Base-by-base conservation (phyloP, 2,113 vertebrate genomes). In the Daphoenositta chrysoptera region DNA sequence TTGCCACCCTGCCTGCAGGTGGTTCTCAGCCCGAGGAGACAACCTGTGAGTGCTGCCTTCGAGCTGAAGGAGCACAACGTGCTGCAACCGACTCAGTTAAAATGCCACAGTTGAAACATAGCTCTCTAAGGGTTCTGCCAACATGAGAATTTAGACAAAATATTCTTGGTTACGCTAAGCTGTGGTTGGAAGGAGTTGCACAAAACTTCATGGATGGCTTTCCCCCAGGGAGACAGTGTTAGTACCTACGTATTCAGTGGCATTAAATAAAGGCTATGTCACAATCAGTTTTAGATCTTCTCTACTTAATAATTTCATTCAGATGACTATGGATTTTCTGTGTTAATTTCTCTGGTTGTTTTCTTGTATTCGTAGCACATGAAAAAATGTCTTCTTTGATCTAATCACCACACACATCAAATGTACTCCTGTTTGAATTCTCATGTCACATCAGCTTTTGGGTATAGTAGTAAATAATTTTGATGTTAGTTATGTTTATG, bases 41-140 rank as follows among this genome's bases (percentile, higher is more conserved):
- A 33, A 28, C 15, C 3, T 9, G 30, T 1, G 27, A 23, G 31
- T 23, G 23, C 77, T 66, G 37, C 0, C 0, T 78, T 89, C 0
- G 0, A 69, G 30, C 54, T 66, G 6, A 15, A 30, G 35, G 39
- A 86, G 54, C 39, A 33, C 56, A 15, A 0, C 26, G 1, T 54
- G 40, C 70, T 45, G 30, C 19, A 18, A 14, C 30, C 22, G 30
- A 39, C 51, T 37, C 10, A 73, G 70, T 89, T 50, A 45, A 53
- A 76, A 45, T 73, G 11, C 9, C 16, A 11, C 23, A 40, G 4
- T 3, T 1, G 2, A 68, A 89, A 65, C 13, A 2, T 11, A 33
- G 18, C 17, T 75, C 60, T 88, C 15, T 11, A 33, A 60, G 47
- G 40, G 8, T 51, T 94, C 48, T 0, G 1, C 78, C 48, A n/a